Percentiles rank a stretch among this genome's conserved stretches.
phyloP scores from a whole-genome alignment of 2,113 vertebrate species.

The Delphinapterus leucas region DNA sequence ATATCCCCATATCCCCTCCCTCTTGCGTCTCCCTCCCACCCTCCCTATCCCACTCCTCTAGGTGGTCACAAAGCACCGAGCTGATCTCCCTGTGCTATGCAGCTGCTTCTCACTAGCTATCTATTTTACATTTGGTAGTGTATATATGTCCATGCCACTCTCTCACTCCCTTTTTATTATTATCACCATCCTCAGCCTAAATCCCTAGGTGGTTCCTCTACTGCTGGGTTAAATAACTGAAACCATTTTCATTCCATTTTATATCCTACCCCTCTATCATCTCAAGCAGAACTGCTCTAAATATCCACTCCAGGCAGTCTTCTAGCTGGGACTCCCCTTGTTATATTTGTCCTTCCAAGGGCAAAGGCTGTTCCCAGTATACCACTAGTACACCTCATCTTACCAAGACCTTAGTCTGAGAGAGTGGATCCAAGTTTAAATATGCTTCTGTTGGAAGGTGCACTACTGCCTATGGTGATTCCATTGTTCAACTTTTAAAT shows the following conservation, averaged over 20 bases:
- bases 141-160: no score
- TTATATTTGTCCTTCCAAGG: not conserved
- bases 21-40: no score
- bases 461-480: not conserved
- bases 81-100: no score
- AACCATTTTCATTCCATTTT: not conserved
- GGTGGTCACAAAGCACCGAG: no score
- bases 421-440: not conserved
- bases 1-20: no score
- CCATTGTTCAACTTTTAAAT: not conserved
- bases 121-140: no score
- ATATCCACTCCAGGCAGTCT: not conserved
- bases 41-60: no score
- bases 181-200: not conserved
- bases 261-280: not conserved
- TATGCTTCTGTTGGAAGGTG: not conserved
- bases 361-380: not conserved
- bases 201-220: not conserved
- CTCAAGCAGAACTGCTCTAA: not conserved
- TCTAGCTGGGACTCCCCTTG: not conserved
- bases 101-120: no score
- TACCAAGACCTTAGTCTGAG: not conserved
- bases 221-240: not conserved
- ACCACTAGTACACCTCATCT: not conserved
- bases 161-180: not conserved